Evolutionary conservation across 2,888 invertebrate species (phyloP).

Genomic region (Melinopterus prodromus): DNA sequence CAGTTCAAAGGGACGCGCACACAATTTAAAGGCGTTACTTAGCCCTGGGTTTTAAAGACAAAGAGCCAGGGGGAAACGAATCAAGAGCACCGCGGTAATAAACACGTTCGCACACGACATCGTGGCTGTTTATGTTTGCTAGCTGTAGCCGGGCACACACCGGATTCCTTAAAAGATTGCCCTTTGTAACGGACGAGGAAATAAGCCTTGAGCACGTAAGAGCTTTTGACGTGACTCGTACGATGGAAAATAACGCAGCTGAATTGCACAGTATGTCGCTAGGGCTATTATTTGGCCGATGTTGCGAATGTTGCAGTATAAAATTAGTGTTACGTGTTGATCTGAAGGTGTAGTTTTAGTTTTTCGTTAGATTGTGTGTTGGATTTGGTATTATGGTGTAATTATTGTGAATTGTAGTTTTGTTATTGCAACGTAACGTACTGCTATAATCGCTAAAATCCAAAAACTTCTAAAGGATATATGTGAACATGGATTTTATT

Average conservation of each 20-base stretch:
- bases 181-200: not conserved
- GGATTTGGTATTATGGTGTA: too few species aligned
- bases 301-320: too few species aligned
- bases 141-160: not conserved
- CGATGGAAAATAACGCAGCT: not conserved
- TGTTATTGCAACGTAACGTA: too few species aligned
- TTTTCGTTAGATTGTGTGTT: too few species aligned
- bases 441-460: too few species aligned
- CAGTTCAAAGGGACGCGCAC: conserved; percentile 4
- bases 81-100: not conserved
- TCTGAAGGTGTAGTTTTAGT: too few species aligned
- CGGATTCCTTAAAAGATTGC: not conserved
- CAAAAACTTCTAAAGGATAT: too few species aligned
- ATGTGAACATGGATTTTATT: too few species aligned
- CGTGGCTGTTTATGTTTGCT: not conserved
- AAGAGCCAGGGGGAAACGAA: not conserved
- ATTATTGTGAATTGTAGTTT: too few species aligned
- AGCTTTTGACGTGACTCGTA: not conserved
- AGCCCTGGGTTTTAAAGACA: not conserved
- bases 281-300: too few species aligned
- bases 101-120: not conserved
- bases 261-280: too few species aligned
- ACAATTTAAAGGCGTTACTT: not conserved
- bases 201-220: not conserved
- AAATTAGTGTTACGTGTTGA: too few species aligned